phyloP scores from a whole-genome alignment of 2,888 invertebrate species.

The Herminia tarsipennalis region DNA sequence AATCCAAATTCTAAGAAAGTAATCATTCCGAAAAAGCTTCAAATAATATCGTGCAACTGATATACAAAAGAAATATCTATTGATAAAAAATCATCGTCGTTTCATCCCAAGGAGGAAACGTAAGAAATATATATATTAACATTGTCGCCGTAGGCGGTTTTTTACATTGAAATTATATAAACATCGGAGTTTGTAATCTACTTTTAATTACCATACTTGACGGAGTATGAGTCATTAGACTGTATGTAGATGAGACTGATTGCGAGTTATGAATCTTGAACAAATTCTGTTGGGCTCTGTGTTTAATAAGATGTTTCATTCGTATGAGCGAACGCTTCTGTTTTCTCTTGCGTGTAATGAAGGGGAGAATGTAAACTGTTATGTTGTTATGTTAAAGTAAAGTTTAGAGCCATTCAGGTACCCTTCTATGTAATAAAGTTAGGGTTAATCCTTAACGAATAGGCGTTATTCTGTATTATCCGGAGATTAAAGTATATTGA shows the following conservation, averaged over 20 bases:
- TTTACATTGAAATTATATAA: slow-evolving; percentile 23
- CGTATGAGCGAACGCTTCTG: slow-evolving; percentile 9
- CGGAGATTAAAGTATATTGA: slow-evolving; percentile 34
- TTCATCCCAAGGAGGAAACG: slow-evolving; percentile 25
- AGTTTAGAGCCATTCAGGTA: slow-evolving; percentile 37
- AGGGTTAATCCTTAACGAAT: slow-evolving; percentile 43
- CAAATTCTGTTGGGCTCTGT: slow-evolving; percentile 14
- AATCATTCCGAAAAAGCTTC: slow-evolving; percentile 40
- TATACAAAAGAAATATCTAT: slow-evolving; percentile 30
- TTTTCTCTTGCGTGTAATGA: slow-evolving; percentile 25
- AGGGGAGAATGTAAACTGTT: slow-evolving; percentile 10
- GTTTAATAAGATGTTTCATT: slow-evolving; percentile 13
- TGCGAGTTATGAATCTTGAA: slow-evolving; percentile 25
- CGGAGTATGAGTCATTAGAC: slow-evolving; percentile 34
- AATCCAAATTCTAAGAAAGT: slow-evolving; percentile 36
- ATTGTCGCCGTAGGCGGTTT: slow-evolving; percentile 19
- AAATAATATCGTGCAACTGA: slow-evolving; percentile 31
- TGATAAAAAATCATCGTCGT: slow-evolving; percentile 29
- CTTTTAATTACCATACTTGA: slow-evolving; percentile 45
- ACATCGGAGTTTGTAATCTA: slow-evolving; percentile 31
- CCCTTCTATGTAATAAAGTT: slow-evolving; percentile 38
- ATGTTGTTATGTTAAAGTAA: slow-evolving; percentile 7
- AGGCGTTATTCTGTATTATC: slow-evolving; percentile 42
- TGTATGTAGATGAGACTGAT: slow-evolving; percentile 13
- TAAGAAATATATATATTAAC: slow-evolving; percentile 21